phyloP scores from a whole-genome alignment of 1,140 invertebrate species.

The Polyergus mexicanus region DNA sequence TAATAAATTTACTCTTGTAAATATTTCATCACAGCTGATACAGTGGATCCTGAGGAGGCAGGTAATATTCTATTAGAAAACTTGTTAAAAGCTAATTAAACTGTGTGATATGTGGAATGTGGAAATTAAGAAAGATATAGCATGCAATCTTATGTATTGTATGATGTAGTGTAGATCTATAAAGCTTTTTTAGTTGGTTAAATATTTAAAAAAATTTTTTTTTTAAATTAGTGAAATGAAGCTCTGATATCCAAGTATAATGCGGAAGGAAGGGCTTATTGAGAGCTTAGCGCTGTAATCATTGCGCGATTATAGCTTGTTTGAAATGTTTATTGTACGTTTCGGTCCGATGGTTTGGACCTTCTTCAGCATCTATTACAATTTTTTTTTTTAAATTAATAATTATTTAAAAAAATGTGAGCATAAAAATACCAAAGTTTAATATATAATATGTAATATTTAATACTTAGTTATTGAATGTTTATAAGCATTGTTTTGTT shows the following conservation, averaged over 20 bases:
- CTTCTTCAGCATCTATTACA: no score
- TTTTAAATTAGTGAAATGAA: constrained; percentile 4
- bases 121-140: constrained; percentile 36
- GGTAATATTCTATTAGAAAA: constrained; percentile 78
- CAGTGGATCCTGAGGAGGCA: constrained; percentile 82
- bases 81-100: constrained; percentile 36
- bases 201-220: no score
- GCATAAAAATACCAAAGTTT: constrained; percentile 3
- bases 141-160: constrained; percentile 41
- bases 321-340: no score
- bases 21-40: constrained; percentile 82
- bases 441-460: neutral
- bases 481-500: neutral
- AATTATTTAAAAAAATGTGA: neutral
- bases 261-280: no score
- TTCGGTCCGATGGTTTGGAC: no score
- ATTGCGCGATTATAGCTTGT: no score
- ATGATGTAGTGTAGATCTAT: neutral
- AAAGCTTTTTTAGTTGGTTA: constrained; percentile 8
- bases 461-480: constrained; percentile 9
- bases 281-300: no score
- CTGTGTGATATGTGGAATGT: constrained; percentile 5
- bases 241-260: no score
- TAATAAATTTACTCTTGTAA: constrained; percentile 68
- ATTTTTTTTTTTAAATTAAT: neutral